Evolutionary conservation across 2,113 vertebrate species (phyloP).

Genomic region (Murina feae): DNA sequence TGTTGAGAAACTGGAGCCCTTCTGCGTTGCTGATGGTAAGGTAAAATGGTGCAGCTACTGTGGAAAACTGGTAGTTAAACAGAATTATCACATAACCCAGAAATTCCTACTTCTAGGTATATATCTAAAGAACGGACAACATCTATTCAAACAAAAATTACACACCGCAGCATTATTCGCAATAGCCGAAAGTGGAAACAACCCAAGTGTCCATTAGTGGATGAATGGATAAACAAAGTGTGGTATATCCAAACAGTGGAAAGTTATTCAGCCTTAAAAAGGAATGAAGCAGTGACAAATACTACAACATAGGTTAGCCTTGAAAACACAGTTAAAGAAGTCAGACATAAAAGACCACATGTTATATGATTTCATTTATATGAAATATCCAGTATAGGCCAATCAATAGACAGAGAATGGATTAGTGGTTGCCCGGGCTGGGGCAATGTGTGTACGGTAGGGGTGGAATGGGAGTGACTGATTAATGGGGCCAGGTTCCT

Average conservation of each 20-base stretch:
- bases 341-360: neutral
- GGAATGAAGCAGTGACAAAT: neutral
- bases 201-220: neutral
- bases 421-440: neutral
- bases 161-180: neutral
- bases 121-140: neutral
- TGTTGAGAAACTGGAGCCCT: neutral
- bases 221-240: neutral
- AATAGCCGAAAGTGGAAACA: neutral
- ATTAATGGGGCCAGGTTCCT: neutral
- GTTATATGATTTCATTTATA: neutral
- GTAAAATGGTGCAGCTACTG: neutral
- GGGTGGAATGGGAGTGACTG: neutral
- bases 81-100: neutral
- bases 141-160: neutral
- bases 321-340: neutral
- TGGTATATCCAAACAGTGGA: neutral
- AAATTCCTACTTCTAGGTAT: neutral
- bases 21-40: neutral
- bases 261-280: neutral
- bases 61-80: neutral
- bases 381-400: neutral
- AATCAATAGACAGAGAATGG: neutral
- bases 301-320: neutral
- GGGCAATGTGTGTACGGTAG: neutral